Evolutionary conservation across 2,797 vertebrate species (phyloP).

Genomic region (Sebastes oblongus): DNA sequence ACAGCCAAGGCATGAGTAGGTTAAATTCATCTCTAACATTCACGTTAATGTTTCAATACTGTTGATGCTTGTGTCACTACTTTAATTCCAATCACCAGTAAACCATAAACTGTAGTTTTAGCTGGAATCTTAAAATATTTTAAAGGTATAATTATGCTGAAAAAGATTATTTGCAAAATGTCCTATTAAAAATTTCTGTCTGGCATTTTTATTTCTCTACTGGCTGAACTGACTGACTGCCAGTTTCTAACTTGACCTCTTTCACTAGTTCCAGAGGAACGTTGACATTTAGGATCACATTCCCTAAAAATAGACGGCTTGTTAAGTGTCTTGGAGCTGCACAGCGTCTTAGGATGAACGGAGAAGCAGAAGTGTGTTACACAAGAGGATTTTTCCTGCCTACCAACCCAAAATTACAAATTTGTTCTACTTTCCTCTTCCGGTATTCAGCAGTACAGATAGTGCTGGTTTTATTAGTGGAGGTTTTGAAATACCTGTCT

Average conservation of each 20-base stretch:
- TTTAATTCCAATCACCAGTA: background rate
- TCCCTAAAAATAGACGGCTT: slow-evolving; percentile 77
- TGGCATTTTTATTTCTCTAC: background rate
- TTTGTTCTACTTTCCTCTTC: background rate
- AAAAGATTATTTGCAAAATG: background rate
- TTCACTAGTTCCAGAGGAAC: slow-evolving; percentile 53
- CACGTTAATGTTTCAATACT: background rate
- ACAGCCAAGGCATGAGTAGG: background rate
- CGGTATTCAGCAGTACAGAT: background rate
- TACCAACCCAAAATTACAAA: background rate
- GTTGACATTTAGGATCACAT: slow-evolving; percentile 79
- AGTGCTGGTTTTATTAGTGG: background rate
- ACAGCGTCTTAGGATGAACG: background rate
- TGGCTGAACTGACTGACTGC: slow-evolving; percentile 15
- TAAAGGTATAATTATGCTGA: background rate
- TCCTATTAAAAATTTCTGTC: background rate
- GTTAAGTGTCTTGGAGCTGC: slow-evolving; percentile 26
- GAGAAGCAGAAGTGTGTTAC: background rate
- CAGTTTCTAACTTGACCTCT: slow-evolving; percentile 48
- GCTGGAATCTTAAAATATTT: background rate
- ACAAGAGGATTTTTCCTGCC: background rate
- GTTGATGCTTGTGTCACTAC: background rate
- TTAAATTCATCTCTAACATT: background rate
- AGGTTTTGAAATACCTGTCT: background rate
- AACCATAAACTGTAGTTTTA: background rate